Evolutionary conservation across 2,888 invertebrate genomes (phyloP).

Genomic region (Mechanitis mazaeus): DNA sequence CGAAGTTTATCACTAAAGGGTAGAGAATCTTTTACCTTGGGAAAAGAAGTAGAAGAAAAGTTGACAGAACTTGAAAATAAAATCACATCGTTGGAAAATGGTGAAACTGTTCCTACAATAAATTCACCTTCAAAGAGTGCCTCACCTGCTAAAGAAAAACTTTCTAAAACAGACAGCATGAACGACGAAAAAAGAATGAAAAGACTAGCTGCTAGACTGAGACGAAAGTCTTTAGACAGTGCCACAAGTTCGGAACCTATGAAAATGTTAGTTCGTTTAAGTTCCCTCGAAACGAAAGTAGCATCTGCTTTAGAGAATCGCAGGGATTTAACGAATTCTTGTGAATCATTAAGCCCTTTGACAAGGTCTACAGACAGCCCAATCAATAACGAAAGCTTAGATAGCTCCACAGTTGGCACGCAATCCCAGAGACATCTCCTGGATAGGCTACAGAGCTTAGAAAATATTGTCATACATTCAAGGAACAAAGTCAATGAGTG

Average conservation of each 20-base stretch:
- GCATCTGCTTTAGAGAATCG: slow-evolving; percentile 75
- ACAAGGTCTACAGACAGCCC: slow-evolving; percentile 61
- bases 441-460: slow-evolving; percentile 77
- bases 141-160: slow-evolving; percentile 74
- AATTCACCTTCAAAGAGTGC: slow-evolving; percentile 73
- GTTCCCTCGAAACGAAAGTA: slow-evolving; percentile 86
- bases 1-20: slow-evolving; percentile 90
- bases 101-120: slow-evolving; percentile 61
- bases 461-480: slow-evolving; percentile 78
- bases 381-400: slow-evolving; percentile 47
- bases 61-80: slow-evolving; percentile 87
- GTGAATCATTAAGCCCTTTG: slow-evolving; percentile 73
- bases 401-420: slow-evolving; percentile 59
- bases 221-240: slow-evolving; percentile 87
- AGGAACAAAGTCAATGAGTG: slow-evolving; percentile 83
- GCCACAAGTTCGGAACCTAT: slow-evolving; percentile 86
- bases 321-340: slow-evolving; percentile 71
- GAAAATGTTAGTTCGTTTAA: slow-evolving; percentile 86
- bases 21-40: slow-evolving; percentile 85
- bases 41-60: slow-evolving; percentile 91
- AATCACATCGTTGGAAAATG: slow-evolving; percentile 80
- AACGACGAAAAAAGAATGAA: slow-evolving; percentile 72
- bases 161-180: slow-evolving; percentile 66
- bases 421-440: slow-evolving; percentile 74
- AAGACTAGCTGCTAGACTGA: slow-evolving; percentile 74